Evolutionary conservation across 2,888 invertebrate genomes (phyloP), one percentile per base, ranked within the genome.

Genomic region (Lochmaea capreae): DNA sequence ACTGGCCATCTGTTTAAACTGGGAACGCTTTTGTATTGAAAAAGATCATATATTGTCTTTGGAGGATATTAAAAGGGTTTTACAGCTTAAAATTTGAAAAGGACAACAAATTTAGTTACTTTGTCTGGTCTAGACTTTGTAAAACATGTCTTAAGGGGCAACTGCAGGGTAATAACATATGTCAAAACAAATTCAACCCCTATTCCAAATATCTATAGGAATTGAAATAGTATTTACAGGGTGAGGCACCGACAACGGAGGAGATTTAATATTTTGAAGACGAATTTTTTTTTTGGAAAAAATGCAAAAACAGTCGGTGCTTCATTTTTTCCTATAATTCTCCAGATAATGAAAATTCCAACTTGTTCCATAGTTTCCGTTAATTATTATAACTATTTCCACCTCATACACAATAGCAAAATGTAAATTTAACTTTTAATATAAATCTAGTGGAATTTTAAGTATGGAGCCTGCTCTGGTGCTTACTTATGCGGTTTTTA

Each of bases 1-100:
- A 63, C 62, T 63, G 42, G 16, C 43, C 71, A 65, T 57, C 65
- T 71, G 71, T 39, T 65, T 54, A 58, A 65, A 71, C 65, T 65
- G 61, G 62, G 62, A 62, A 69, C 16, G 43, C 8, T 16, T 16
- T 63, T n/a, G 33, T 33, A 43, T 42, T 16, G 43, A 63, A 63
- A 63, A 43, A 63, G 62, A 63, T 43, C 18, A 16, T 16, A 63
- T 4, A 46, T 46, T n/a, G 43, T 42, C 62, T 63, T 43, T 63
- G 62, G 62, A 63, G 43, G 18, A 63, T 18, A 63, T 63, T 63
- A 63, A 63, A 63, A 16, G 62, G 62, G 43, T 42, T 63, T 62
- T 63, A 33, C n/a, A n/a, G 39, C 39, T 39, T 39, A 33, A 61
- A 61, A 39, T 61, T 33, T 33, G n/a, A 61, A 61, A 61, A 39